Base-by-base conservation (phyloP, 2,888 invertebrate species). In the Drosophila neotestacea region DNA sequence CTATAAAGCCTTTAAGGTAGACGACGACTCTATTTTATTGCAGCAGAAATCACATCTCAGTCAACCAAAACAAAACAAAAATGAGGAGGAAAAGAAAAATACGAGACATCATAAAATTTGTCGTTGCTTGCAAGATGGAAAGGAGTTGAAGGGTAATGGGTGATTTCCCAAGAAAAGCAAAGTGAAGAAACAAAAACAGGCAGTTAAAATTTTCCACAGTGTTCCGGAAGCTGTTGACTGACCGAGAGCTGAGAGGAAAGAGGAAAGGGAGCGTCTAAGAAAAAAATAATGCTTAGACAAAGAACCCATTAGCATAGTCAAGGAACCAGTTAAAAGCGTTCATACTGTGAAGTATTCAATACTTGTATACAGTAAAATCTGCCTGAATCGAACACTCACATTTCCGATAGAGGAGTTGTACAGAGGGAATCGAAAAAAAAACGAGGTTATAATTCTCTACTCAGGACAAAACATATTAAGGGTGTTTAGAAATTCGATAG, bases 1-100 rank as follows among this genome's bases (percentile, higher is more conserved):
- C 69, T 65, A 81, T 85, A 84, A 86, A 83, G 81, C 79, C 81
- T 81, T 88, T 84, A 88, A 88, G 86, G 88, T 88, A 86, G 73
- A 70, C 79, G 60, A 30, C 36, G 63, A 42, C 70, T 81, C 77
- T 72, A 75, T 88, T 88, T 85, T 85, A 88, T 84, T 85, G 81
- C 81, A 70, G 77, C 70, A 70, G 73, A 85, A 85, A 85, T 88
- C 88, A 84, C 86, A 88, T 77, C 85, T 68, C 73, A 50, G 59
- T 64, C 69, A 52, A 39, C 48, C 54, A 54, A 56, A 60, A 54
- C 28, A 47, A 7, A 22, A 60, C n/a, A n/a, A 38, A 30, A 34
- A n/a, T 39, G 22, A 44, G 9, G 50, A 13, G 9, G 13, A 39
- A 30, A 47, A 36, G 30, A 41, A 64, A 69, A 73, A 71, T 64